Percentiles rank a stretch among this genome's conserved stretches.
Evolutionary conservation across 2,113 vertebrate genomes (phyloP).

Genomic region (Burhinus bistriatus): DNA sequence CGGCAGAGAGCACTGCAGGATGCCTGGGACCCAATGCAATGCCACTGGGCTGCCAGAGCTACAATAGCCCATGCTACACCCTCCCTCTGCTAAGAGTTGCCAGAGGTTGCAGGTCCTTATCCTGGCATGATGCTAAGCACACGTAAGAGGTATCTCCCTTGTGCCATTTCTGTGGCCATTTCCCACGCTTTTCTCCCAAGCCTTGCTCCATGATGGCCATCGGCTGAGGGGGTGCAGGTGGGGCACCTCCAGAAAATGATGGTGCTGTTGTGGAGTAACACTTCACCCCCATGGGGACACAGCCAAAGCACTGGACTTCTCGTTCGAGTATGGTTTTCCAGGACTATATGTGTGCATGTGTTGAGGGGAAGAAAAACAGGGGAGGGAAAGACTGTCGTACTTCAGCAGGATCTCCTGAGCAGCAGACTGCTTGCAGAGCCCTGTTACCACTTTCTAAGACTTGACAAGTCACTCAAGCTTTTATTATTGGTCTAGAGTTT

Average conservation of each 20-base stretch:
- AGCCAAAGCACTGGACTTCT: not conserved
- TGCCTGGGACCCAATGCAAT: rapidly evolving
- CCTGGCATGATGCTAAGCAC: not conserved
- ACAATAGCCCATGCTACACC: not conserved
- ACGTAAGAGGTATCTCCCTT: rapidly evolving
- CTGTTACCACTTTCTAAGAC: not conserved
- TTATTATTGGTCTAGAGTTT: not conserved
- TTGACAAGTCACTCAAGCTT: not conserved
- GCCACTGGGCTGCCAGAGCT: not conserved
- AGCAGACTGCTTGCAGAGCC: not conserved
- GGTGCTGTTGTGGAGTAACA: not conserved
- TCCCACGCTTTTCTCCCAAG: not conserved
- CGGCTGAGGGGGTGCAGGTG: not conserved
- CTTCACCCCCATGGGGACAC: not conserved
- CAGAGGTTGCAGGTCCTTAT: not conserved
- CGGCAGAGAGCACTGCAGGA: not conserved
- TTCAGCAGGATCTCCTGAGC: not conserved
- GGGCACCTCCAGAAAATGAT: not conserved
- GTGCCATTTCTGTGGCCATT: not conserved
- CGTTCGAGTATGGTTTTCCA: not conserved
- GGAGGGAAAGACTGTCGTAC: not conserved
- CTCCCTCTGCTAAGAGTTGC: not conserved
- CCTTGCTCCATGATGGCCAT: not conserved
- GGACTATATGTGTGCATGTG: not conserved
- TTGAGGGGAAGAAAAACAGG: rapidly evolving